Conservation (phyloP, 2,113 vertebrate genomes). For the Anas platyrhynchos region DNA sequence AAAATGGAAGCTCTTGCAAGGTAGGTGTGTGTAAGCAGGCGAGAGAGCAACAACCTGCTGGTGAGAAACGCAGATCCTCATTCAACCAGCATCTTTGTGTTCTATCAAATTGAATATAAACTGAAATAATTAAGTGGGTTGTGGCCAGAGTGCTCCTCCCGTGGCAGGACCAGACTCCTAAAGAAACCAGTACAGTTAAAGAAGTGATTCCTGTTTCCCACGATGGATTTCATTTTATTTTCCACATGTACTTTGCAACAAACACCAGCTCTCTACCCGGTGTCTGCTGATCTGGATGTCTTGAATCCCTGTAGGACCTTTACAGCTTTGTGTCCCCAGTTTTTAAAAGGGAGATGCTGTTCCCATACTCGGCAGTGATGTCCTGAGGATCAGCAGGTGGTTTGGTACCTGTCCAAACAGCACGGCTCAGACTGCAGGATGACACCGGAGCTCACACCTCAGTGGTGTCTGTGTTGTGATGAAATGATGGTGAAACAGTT, state of each 20-base stretch:
- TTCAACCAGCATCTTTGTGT: neutral
- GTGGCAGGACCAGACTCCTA: neutral
- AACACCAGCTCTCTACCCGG: neutral
- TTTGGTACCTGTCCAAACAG: neutral
- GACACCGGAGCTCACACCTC: neutral
- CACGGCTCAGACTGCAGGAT: neutral
- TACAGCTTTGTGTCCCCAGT: neutral
- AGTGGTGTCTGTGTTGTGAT: neutral
- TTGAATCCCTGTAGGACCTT: neutral
- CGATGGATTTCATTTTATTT: neutral
- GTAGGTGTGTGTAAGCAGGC: neutral
- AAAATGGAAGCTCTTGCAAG: neutral
- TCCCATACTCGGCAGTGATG: neutral
- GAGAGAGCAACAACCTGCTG: neutral
- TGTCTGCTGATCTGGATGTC: neutral
- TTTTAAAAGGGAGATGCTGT: neutral
- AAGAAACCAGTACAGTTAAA: neutral
- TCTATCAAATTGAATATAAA: neutral
- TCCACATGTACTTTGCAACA: neutral
- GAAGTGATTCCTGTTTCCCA: neutral
- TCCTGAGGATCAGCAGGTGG: accelerated
- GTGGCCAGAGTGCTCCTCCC: neutral
- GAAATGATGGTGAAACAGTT: neutral
- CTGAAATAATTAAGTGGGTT: neutral
- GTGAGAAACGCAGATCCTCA: neutral